These are phyloP conservation scores for Probaryconus sp. DNA, from an alignment of 1,140 invertebrate genomes.

Conservation along the genomic window DNA sequence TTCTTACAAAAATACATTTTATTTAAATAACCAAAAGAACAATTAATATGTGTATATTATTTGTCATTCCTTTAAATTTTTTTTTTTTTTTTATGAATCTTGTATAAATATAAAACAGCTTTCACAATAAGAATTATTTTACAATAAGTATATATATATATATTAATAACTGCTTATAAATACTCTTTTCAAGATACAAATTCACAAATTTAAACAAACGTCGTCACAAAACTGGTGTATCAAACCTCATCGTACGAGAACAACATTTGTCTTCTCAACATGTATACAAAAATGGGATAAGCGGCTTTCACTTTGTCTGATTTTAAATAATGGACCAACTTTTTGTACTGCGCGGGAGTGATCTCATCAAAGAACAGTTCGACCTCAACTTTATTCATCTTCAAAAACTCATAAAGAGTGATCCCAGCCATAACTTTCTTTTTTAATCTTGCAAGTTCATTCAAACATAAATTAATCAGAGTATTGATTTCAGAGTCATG, in stretches of 20 bases:
- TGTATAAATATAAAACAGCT: too few species aligned
- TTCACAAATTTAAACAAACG: too few species aligned
- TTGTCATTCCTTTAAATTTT: too few species aligned
- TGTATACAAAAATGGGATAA: slow-evolving; percentile 34
- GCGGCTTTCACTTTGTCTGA: slow-evolving; percentile 22
- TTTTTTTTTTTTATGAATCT: too few species aligned
- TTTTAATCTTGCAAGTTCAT: slow-evolving; percentile 35
- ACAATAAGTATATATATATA: too few species aligned
- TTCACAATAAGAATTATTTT: too few species aligned
- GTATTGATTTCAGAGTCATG: slow-evolving; percentile 1
- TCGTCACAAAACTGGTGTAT: too few species aligned
- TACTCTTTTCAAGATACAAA: too few species aligned
- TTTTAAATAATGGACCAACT: slow-evolving; percentile 7
- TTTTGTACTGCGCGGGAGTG: slow-evolving; percentile 11
- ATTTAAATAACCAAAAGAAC: too few species aligned
- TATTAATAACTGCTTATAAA: too few species aligned
- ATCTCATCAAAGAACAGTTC: slow-evolving; percentile 6
- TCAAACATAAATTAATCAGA: slow-evolving; percentile 25
- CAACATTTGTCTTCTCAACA: slow-evolving; percentile 34
- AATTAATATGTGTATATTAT: too few species aligned
- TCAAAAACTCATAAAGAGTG: slow-evolving; percentile 28
- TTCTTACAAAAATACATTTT: too few species aligned
- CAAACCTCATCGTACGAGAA: background rate
- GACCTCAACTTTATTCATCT: slow-evolving; percentile 1
- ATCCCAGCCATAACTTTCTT: slow-evolving; percentile 21